Evolutionary conservation across 2,113 vertebrate genomes (phyloP).

Genomic region (Mormyrus iriodes): DNA sequence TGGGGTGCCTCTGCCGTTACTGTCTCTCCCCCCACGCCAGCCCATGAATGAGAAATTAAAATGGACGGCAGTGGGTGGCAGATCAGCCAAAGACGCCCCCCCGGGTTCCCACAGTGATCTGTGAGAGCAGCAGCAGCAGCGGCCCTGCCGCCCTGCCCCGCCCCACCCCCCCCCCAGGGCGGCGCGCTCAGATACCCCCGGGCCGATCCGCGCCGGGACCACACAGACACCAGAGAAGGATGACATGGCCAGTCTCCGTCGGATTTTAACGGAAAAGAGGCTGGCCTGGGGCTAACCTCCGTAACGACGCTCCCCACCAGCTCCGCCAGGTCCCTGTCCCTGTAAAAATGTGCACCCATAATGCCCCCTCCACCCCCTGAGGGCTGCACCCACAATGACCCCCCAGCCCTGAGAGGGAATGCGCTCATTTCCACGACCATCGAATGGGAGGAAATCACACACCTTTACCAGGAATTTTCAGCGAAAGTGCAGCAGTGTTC

Average conservation of each 20-base stretch:
- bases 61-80: slow-evolving; percentile 59
- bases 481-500: neutral
- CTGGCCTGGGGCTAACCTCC: slow-evolving; percentile 36
- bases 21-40: slow-evolving; percentile 61
- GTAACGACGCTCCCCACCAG: slow-evolving; percentile 37
- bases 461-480: too few species aligned
- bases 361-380: too few species aligned
- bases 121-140: slow-evolving; percentile 34
- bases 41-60: slow-evolving; percentile 85
- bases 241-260: slow-evolving; percentile 20
- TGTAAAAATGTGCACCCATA: neutral
- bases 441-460: too few species aligned
- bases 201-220: neutral
- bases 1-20: slow-evolving; percentile 71
- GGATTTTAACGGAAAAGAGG: neutral
- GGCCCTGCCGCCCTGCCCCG: slow-evolving; percentile 12
- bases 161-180: slow-evolving; percentile 40
- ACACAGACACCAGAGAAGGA: slow-evolving; percentile 29
- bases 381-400: too few species aligned
- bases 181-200: slow-evolving; percentile 39
- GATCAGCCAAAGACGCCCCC: slow-evolving; percentile 79
- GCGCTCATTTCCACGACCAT: neutral
- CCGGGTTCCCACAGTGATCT: slow-evolving; percentile 95
- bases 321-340: slow-evolving; percentile 32
- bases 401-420: neutral